phyloP scores from a whole-genome alignment of 2,113 vertebrate genomes.

The Pachypanchax playfairii region DNA sequence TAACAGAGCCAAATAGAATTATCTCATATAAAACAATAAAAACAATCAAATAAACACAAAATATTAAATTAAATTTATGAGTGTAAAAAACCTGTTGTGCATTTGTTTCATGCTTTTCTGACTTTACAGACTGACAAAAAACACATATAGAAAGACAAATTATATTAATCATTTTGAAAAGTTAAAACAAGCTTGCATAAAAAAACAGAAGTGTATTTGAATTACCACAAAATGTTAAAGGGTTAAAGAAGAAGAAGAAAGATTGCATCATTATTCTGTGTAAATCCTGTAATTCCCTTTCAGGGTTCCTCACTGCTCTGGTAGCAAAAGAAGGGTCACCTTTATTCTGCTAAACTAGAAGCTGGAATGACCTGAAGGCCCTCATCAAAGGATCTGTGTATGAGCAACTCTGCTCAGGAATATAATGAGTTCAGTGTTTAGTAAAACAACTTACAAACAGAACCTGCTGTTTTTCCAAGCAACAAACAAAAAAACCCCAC shows the following conservation, averaged over 20 bases:
- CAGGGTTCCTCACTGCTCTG: conserved; percentile 8
- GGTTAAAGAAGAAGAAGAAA: background rate
- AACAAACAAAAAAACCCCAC: background rate
- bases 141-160: no score
- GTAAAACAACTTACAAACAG: conserved; percentile 10
- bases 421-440: conserved; percentile 7
- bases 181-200: no score
- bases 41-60: no score
- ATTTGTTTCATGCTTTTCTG: no score
- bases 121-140: no score
- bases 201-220: no score
- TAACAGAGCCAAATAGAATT: no score
- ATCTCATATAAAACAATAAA: no score
- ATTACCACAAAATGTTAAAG: background rate
- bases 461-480: conserved; percentile 16
- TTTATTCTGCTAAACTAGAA: conserved; percentile 30
- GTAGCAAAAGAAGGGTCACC: conserved; percentile 20
- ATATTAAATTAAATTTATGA: no score
- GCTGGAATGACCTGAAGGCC: conserved; percentile 21
- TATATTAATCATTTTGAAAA: no score
- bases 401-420: no score
- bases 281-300: conserved; percentile 21
- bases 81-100: no score
- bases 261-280: conserved; percentile 12
- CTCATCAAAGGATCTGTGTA: conserved; percentile 20